phyloP scores from a whole-genome alignment of 2,797 vertebrate genomes.

The Catharus ustulatus region DNA sequence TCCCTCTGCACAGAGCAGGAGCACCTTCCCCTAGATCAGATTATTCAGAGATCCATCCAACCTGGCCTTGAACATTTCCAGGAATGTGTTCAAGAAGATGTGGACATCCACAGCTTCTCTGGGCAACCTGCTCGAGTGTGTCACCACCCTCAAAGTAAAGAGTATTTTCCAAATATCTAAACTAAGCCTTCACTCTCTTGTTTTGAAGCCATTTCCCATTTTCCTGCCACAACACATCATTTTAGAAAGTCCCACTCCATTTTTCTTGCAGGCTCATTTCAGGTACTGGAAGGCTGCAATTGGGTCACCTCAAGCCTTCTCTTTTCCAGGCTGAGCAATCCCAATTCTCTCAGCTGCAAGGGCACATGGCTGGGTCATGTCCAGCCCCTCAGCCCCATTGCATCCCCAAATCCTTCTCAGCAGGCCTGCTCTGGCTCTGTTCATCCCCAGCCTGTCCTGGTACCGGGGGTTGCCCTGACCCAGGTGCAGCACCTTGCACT shows the following conservation, averaged over 20 bases:
- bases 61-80: background rate
- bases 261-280: background rate
- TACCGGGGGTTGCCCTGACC: rapidly evolving
- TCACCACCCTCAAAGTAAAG: background rate
- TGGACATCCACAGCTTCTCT: background rate
- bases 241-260: background rate
- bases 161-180: background rate
- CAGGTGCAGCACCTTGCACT: background rate
- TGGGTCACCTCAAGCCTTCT: background rate
- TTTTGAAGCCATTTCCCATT: background rate
- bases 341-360: background rate
- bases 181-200: background rate
- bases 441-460: too few relatives aligned
- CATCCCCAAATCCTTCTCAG: background rate
- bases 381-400: background rate
- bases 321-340: background rate
- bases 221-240: background rate
- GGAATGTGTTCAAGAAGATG: too few relatives aligned
- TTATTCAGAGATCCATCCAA: background rate
- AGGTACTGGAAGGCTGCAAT: background rate
- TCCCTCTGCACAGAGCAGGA: background rate
- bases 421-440: background rate
- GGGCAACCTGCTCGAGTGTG: background rate
- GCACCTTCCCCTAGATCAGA: background rate
- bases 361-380: background rate